phyloP scores from a whole-genome alignment of 2,113 vertebrate genomes.

The Alosa alosa region DNA sequence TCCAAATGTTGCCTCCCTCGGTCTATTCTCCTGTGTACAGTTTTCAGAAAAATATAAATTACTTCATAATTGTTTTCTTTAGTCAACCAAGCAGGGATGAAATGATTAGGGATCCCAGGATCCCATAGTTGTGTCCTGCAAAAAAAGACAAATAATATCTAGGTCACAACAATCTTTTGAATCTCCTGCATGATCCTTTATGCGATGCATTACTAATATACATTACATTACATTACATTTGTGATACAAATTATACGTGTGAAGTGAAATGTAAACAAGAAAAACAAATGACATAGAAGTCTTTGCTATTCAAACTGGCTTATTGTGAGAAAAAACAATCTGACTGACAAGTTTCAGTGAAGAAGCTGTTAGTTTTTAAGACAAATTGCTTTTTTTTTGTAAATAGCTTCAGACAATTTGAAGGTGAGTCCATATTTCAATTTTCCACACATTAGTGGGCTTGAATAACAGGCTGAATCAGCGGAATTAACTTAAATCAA shows the following conservation, averaged over 20 bases:
- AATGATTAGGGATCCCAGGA: too few relatives aligned
- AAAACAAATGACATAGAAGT: not conserved
- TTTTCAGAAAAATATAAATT: not conserved
- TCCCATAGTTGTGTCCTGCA: not conserved
- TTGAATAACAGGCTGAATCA: constrained; percentile 12
- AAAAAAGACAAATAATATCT: not conserved
- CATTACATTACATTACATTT: too few relatives aligned
- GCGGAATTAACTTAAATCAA: constrained; percentile 19
- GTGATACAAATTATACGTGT: not conserved
- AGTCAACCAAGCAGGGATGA: not conserved
- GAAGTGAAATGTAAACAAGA: not conserved
- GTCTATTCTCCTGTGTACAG: not conserved
- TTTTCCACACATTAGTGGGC: not conserved
- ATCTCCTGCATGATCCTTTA: not conserved
- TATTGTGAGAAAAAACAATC: not conserved
- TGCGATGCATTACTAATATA: not conserved
- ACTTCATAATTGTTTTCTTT: not conserved
- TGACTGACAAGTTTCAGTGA: not conserved
- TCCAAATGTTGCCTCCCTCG: not conserved
- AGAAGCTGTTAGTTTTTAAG: not conserved
- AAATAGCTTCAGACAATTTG: not conserved
- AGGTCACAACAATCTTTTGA: not conserved
- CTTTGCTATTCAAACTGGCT: not conserved
- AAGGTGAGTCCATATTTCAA: constrained; percentile 1
- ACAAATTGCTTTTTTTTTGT: not conserved